These are phyloP conservation scores for Ophioninae sp. DNA, from an alignment of 2,888 invertebrate species.

Conservation along the genomic window DNA sequence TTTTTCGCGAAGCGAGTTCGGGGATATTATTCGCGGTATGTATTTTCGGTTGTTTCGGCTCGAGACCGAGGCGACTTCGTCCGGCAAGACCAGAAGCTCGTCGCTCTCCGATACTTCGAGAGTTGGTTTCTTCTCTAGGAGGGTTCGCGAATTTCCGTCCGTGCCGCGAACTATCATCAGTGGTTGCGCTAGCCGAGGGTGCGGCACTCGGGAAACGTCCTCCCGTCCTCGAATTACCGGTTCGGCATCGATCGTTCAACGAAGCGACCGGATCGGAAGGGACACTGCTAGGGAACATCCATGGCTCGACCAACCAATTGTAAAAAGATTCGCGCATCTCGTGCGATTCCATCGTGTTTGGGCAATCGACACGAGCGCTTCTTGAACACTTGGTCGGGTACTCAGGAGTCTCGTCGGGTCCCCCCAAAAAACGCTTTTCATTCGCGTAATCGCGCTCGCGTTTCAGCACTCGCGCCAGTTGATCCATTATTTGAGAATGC, in stretches of 20 bases:
- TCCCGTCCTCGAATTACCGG: not conserved
- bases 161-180: slow-evolving; percentile 23
- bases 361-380: slow-evolving; percentile 51
- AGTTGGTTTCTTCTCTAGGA: slow-evolving; percentile 66
- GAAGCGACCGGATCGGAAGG: not conserved
- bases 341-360: slow-evolving; percentile 31
- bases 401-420: slow-evolving; percentile 6
- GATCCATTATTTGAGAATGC: slow-evolving; percentile 24
- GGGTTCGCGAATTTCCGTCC: slow-evolving; percentile 47
- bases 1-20: slow-evolving; percentile 31
- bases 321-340: slow-evolving; percentile 60
- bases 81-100: slow-evolving; percentile 11
- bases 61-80: slow-evolving; percentile 5
- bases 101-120: slow-evolving; percentile 34
- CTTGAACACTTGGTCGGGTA: slow-evolving; percentile 44
- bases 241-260: not conserved
- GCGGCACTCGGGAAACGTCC: not conserved
- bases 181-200: not conserved
- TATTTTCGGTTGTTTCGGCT: not conserved
- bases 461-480: slow-evolving; percentile 39
- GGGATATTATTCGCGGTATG: not conserved
- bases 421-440: slow-evolving; percentile 26
- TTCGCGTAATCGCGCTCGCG: slow-evolving; percentile 47
- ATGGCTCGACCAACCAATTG: slow-evolving; percentile 62
- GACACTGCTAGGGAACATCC: slow-evolving; percentile 32